Base-by-base conservation (phyloP, 2,797 vertebrate genomes). In the Diplodus sargus region DNA sequence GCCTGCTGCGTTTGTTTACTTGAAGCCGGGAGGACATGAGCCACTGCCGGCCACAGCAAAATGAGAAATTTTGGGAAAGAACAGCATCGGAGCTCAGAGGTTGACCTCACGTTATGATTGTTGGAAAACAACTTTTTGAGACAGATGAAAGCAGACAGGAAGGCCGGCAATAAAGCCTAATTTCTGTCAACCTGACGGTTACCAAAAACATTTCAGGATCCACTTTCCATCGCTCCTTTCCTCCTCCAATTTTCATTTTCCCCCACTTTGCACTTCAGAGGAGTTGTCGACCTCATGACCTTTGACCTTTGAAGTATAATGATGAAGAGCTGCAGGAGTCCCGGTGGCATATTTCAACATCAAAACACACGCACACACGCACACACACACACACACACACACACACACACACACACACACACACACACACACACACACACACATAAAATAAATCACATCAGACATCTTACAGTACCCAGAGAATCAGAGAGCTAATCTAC, bases 81-180 rank as follows among this genome's bases (percentile, higher is more conserved):
- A 43, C 7, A 8, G 70, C 18, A 14, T 16, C 58, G 42, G 45
- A 61, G 43, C 61, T 77, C 54, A 74, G 60, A 73, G 71, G 15
- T 9, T 73, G 51, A 87, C 64, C 70, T 51, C 54, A 68, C 54
- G 59, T 74, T 61, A 51, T 23, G 56, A 82, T n/a, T 72, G 70
- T 25, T 81, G 70, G 74, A 88, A 88, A 89, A 88, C 85, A 87
- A 67, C 74, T 81, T 59, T 2, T 47, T 51, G 62, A 78, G 77
- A 76, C 34, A 23, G 76, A 91, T 90, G 60, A 82, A 87, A 88
- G 64, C 82, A 78, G 87, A 91, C 88, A 83, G 56, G 69, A 81
- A 64, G 49, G 25, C 62, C 65, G 28, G 58, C 39, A 45, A 66
- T 43, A 56, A 59, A 9, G 76, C 64, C 70, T 89, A 79, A 90